Conservation (phyloP, 1,140 invertebrate genomes). For the Phenacoccus solenopsis region DNA sequence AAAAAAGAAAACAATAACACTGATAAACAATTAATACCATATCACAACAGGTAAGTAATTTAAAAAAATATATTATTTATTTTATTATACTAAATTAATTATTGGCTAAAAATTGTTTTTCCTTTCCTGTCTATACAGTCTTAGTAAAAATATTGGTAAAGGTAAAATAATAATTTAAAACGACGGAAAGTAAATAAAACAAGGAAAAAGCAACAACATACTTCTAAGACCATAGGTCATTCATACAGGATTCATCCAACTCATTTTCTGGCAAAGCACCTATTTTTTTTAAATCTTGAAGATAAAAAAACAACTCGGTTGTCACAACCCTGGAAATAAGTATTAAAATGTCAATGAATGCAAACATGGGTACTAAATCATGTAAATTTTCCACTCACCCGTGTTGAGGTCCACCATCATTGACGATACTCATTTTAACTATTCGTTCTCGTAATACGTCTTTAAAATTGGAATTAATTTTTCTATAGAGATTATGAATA, state of each 20-base stretch:
- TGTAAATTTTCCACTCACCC: constrained; percentile 42
- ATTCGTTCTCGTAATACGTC: constrained; percentile 71
- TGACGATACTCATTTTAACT: constrained; percentile 72
- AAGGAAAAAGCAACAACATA: too few relatives aligned
- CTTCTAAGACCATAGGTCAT: constrained; percentile 67
- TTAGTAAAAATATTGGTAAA: too few relatives aligned
- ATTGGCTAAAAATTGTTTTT: neutral
- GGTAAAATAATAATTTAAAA: too few relatives aligned
- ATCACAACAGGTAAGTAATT: neutral
- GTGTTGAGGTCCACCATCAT: constrained; percentile 91
- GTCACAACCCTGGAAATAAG: constrained; percentile 59
- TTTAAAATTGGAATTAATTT: constrained; percentile 78
- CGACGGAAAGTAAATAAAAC: too few relatives aligned
- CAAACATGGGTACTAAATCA: neutral
- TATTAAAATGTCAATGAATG: constrained; percentile 24
- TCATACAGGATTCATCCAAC: constrained; percentile 56
- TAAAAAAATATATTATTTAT: too few relatives aligned
- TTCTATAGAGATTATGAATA: constrained; percentile 61
- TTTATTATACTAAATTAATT: neutral
- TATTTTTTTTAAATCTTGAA: constrained; percentile 76
- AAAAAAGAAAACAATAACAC: neutral
- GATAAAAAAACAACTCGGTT: constrained; percentile 89
- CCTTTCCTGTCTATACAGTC: neutral
- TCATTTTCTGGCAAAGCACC: constrained; percentile 63
- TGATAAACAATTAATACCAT: neutral